These are phyloP conservation scores for Habropoda laboriosa DNA, from an alignment of 1,140 invertebrate genomes.

Conservation along the genomic window DNA sequence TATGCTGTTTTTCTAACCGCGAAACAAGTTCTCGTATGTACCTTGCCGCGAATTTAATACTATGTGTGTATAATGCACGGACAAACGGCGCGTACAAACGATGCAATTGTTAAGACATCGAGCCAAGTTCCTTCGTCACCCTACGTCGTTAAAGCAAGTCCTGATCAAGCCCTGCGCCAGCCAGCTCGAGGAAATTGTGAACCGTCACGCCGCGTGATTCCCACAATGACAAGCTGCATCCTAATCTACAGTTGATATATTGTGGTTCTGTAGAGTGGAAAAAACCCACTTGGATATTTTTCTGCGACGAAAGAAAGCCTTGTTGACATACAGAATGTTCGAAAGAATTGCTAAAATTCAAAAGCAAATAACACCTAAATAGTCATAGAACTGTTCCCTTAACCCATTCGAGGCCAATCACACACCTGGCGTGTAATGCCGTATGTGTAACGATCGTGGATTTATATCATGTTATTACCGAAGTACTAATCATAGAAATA, in stretches of 20 bases:
- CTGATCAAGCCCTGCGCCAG: conserved; percentile 7
- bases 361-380: too few relatives aligned
- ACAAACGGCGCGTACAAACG: conserved; percentile 11
- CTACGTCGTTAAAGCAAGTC: conserved; percentile 18
- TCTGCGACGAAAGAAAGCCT: background rate
- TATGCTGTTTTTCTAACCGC: background rate
- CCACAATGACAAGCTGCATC: conserved; percentile 52
- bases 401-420: too few relatives aligned
- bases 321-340: background rate
- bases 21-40: conserved; percentile 1
- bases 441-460: too few relatives aligned
- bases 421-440: too few relatives aligned
- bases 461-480: too few relatives aligned
- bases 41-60: conserved; percentile 6
- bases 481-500: too few relatives aligned
- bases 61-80: conserved; percentile 1
- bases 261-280: conserved; percentile 9
- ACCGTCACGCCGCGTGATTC: conserved; percentile 22
- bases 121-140: conserved; percentile 39
- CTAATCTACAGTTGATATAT: conserved; percentile 50
- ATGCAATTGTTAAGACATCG: conserved; percentile 26
- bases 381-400: too few relatives aligned
- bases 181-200: conserved; percentile 31
- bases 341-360: too few relatives aligned
- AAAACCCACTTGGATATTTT: background rate